These are phyloP conservation scores for Arrhopalites spinosus DNA, from an alignment of 2,888 invertebrate species.

Conservation along the genomic window DNA sequence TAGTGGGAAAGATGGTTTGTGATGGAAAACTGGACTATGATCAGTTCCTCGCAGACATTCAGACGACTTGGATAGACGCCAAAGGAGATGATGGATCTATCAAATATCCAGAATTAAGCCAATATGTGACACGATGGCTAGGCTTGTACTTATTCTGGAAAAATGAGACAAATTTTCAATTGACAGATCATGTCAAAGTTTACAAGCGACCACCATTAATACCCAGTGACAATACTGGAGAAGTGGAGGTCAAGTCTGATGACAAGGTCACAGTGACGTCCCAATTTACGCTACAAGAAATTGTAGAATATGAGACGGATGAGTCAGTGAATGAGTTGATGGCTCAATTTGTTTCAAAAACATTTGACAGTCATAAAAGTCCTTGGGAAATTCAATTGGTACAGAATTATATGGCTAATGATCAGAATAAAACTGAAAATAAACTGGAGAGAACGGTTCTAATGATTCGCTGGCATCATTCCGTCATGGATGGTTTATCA, in stretches of 20 bases:
- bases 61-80: slow-evolving; percentile 18
- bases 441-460: background rate
- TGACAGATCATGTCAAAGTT: slow-evolving; percentile 17
- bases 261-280: background rate
- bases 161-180: slow-evolving; percentile 9
- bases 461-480: slow-evolving; percentile 22
- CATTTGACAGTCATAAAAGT: background rate
- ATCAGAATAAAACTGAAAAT: background rate
- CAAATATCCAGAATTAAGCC: slow-evolving; percentile 30
- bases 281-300: background rate
- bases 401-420: background rate
- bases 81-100: slow-evolving; percentile 16
- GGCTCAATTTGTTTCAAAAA: background rate
- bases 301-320: background rate
- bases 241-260: too few relatives aligned
- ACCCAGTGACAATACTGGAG: too few relatives aligned
- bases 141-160: slow-evolving; percentile 34
- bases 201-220: too few relatives aligned
- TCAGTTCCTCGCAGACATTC: background rate
- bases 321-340: background rate
- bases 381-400: slow-evolving; percentile 24
- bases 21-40: background rate
- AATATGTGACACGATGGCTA: slow-evolving; percentile 25
- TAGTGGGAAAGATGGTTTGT: background rate
- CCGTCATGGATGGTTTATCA: slow-evolving; percentile 27